A percentile compares a stretch with the other conserved stretches of the same genome.
These are phyloP conservation scores for Cinara cedri DNA, from an alignment of 2,888 invertebrate genomes.

Conservation along the genomic window DNA sequence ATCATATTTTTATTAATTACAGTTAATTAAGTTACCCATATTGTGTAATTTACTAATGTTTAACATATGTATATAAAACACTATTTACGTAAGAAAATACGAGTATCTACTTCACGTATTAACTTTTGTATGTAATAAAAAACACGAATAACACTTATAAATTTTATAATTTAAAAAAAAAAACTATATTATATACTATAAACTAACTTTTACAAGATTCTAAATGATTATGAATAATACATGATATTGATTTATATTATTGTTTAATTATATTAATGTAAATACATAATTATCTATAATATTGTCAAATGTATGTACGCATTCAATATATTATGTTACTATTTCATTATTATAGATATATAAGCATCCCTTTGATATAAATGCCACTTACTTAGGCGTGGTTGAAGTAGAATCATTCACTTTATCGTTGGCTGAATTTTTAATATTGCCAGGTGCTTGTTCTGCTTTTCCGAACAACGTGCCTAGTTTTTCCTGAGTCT, in stretches of 20 bases:
- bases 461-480: conserved; percentile 44
- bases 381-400: conserved; percentile 43
- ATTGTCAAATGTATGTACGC: too few species aligned
- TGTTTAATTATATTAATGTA: neutral
- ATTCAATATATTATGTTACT: too few species aligned
- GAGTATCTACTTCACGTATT: too few species aligned
- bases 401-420: conserved; percentile 25
- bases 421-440: conserved; percentile 7
- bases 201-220: conserved; percentile 1
- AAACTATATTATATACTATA: neutral
- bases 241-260: neutral
- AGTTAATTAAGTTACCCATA: too few species aligned
- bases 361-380: neutral
- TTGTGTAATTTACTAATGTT: too few species aligned
- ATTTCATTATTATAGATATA: neutral
- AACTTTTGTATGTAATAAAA: neutral
- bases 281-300: neutral
- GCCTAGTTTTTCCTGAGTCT: conserved; percentile 50
- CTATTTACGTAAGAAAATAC: too few species aligned
- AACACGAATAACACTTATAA: neutral
- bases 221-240: neutral
- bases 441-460: conserved; percentile 17
- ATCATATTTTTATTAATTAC: too few species aligned
- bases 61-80: too few species aligned
- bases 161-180: neutral